phyloP scores from a whole-genome alignment of 1,140 invertebrate species.

The Globodera rostochiensis region DNA sequence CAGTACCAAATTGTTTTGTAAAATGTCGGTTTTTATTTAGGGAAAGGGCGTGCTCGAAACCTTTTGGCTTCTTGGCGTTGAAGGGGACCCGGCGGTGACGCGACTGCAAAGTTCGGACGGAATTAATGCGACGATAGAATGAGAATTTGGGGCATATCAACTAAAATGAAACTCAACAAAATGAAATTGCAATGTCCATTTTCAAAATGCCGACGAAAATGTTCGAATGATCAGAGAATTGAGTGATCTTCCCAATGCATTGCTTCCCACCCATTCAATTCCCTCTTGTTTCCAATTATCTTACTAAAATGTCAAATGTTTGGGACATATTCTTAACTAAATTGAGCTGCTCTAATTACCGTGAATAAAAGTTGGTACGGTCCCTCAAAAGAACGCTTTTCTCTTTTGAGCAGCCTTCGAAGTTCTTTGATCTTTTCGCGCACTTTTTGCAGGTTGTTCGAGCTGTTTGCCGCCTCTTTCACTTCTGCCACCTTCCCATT shows the following conservation, averaged over 20 bases:
- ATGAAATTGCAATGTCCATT: not conserved
- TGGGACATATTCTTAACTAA: not conserved
- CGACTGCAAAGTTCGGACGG: not conserved
- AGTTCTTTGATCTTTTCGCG: not conserved
- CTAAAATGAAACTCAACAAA: not conserved
- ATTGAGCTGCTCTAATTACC: not conserved
- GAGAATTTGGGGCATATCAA: not conserved
- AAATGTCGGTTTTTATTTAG: not conserved
- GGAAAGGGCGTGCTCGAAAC: constrained; percentile 66
- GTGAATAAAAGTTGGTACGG: not conserved
- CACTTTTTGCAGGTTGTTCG: not conserved
- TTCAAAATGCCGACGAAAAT: not conserved
- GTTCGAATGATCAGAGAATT: not conserved
- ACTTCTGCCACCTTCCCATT: not conserved
- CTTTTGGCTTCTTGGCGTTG: constrained; percentile 65
- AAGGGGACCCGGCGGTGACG: not conserved
- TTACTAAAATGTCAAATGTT: not conserved
- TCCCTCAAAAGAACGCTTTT: not conserved
- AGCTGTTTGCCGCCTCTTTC: not conserved
- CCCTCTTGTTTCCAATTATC: no score
- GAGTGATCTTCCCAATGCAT: no score
- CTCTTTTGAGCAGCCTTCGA: not conserved
- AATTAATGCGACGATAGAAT: not conserved
- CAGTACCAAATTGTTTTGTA: no score
- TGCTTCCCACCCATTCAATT: not conserved